Percentiles rank a stretch among this genome's conserved stretches.
Evolutionary conservation across 2,113 vertebrate genomes (phyloP).

Genomic region (Phycodurus eques): DNA sequence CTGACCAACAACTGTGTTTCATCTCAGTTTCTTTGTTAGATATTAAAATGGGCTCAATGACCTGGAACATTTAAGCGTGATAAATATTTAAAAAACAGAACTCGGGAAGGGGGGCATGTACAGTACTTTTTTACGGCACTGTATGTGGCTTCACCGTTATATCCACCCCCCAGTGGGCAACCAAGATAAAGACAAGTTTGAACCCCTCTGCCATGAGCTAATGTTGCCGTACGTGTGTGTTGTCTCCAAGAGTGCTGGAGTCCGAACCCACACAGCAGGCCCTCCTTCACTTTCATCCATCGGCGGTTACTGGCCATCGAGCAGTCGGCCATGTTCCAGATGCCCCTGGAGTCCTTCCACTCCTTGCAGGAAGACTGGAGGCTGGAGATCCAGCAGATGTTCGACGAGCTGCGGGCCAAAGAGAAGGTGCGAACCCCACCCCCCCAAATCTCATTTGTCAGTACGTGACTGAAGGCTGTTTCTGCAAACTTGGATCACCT

Average conservation of each 20-base stretch:
- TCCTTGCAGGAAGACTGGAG: conserved; percentile 90
- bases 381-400: conserved; percentile 89
- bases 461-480: conserved; percentile 24
- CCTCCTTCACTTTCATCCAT: conserved; percentile 81
- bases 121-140: too few relatives aligned
- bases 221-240: background rate
- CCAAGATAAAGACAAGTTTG: background rate
- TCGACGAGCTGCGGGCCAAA: conserved; percentile 86
- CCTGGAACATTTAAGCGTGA: too few relatives aligned
- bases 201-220: background rate
- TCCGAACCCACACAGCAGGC: conserved; percentile 81
- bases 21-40: too few relatives aligned
- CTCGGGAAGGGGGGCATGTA: too few relatives aligned
- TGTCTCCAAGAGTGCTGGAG: conserved; percentile 83
- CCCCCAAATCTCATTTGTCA: conserved; percentile 14
- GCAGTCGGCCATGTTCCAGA: conserved; percentile 87
- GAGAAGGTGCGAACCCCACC: conserved; percentile 77
- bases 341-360: conserved; percentile 91
- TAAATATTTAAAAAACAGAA: too few relatives aligned
- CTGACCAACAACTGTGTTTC: too few relatives aligned
- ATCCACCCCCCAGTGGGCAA: background rate
- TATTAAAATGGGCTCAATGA: too few relatives aligned
- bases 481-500: conserved; percentile 24
- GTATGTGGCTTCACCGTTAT: too few relatives aligned
- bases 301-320: conserved; percentile 80